A percentile compares a stretch with the other conserved stretches of the same genome.
phyloP scores from a whole-genome alignment of 2,797 vertebrate species.

The Phyllotis vaccarum region DNA sequence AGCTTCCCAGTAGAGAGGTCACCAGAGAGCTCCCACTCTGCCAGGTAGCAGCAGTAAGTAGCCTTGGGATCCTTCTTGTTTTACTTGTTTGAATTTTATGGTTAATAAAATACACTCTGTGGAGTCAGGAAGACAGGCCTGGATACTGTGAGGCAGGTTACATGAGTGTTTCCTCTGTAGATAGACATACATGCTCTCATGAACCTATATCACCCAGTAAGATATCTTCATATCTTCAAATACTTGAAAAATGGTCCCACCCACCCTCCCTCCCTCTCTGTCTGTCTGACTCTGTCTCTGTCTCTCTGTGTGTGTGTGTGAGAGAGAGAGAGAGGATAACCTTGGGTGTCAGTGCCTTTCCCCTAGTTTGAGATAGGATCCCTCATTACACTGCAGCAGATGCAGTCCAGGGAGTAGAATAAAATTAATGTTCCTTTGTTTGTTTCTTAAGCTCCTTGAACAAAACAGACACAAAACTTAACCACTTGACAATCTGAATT shows the following conservation, averaged over 20 bases:
- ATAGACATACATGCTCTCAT: background rate
- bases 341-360: background rate
- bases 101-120: background rate
- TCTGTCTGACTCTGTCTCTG: background rate
- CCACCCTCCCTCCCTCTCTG: too few relatives aligned
- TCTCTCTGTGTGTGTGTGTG: background rate
- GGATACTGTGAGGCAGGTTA: background rate
- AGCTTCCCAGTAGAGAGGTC: background rate
- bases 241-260: background rate
- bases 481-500: background rate
- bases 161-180: background rate
- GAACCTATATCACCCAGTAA: background rate
- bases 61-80: background rate
- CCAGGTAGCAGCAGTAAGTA: background rate
- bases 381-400: background rate
- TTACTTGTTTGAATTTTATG: constrained; percentile 7
- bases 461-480: background rate
- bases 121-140: background rate
- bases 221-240: background rate
- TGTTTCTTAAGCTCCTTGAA: too few relatives aligned
- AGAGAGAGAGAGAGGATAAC: background rate
- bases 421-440: background rate
- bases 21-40: background rate
- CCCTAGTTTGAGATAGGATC: background rate
- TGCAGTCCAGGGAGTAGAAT: background rate